Percentiles rank a stretch among this genome's conserved stretches.
phyloP scores from a whole-genome alignment of 1,140 invertebrate genomes.

The Cotesia glomerata region DNA sequence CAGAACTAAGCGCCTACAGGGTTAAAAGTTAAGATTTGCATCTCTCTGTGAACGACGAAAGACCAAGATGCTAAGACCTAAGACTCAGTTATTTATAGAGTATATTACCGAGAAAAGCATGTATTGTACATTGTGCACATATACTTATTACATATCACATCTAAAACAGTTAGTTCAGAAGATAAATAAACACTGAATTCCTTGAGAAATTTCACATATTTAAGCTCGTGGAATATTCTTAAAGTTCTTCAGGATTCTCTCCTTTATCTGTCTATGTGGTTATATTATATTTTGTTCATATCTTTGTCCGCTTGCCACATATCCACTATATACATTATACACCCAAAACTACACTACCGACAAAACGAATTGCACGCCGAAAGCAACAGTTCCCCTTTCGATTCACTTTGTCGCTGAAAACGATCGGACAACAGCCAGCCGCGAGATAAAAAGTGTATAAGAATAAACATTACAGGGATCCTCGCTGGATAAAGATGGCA shows the following conservation, averaged over 20 bases:
- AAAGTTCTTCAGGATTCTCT: neutral
- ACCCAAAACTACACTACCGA: slow-evolving; percentile 24
- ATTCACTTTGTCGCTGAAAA: slow-evolving; percentile 29
- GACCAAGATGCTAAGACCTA: neutral
- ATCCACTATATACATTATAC: neutral
- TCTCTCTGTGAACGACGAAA: neutral
- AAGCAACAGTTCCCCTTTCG: slow-evolving; percentile 29
- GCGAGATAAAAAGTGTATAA: slow-evolving; percentile 19
- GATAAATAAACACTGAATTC: too few species aligned
- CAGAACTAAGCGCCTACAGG: neutral
- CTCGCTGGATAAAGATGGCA: neutral
- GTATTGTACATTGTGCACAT: neutral
- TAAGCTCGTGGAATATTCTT: neutral
- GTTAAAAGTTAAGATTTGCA: slow-evolving; percentile 1
- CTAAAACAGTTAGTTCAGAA: too few species aligned
- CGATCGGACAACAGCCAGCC: slow-evolving; percentile 15
- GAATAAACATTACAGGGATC: neutral
- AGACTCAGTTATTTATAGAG: neutral
- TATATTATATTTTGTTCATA: neutral
- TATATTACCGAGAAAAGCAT: neutral
- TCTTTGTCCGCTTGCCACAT: too few species aligned
- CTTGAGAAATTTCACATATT: too few species aligned
- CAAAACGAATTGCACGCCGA: slow-evolving; percentile 22
- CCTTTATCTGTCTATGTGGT: neutral
- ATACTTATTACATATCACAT: neutral